Evolutionary conservation across 2,888 invertebrate genomes (phyloP).

Genomic region (Ormyrus rosae): DNA sequence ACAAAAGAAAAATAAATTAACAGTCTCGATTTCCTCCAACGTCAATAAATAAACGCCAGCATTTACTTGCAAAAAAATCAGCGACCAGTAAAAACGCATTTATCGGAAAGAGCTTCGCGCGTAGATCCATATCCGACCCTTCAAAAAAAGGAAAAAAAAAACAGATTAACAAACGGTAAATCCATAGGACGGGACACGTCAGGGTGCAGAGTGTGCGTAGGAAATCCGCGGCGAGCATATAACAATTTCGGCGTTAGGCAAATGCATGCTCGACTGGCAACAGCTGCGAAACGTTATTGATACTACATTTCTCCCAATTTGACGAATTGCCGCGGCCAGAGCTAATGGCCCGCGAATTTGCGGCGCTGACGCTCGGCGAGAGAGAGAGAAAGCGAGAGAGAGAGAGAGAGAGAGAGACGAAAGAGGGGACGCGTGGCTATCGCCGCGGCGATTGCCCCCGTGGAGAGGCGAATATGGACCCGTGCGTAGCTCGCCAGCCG

Average conservation of each 20-base stretch:
- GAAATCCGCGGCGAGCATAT: conserved; percentile 15
- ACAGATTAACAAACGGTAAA: neutral
- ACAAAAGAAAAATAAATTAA: no score
- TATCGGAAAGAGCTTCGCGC: conserved; percentile 8
- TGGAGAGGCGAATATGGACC: neutral
- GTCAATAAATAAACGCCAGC: no score
- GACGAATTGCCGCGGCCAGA: conserved; percentile 72
- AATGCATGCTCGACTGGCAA: conserved; percentile 74
- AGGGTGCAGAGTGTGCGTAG: neutral
- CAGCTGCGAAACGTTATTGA: conserved; percentile 75
- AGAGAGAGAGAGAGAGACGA: neutral
- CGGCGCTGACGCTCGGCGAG: conserved; percentile 26
- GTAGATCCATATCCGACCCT: conserved; percentile 8
- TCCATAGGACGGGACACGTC: neutral
- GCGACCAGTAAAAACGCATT: neutral
- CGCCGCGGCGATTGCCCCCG: neutral
- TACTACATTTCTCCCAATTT: conserved; percentile 76
- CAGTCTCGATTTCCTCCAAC: no score
- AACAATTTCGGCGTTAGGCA: conserved; percentile 69
- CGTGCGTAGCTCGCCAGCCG: neutral
- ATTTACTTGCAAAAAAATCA: no score
- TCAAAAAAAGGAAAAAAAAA: conserved; percentile 19
- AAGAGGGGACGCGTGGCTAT: conserved; percentile 44
- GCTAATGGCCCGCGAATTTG: conserved; percentile 71
- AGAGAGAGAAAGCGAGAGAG: neutral